phyloP scores from a whole-genome alignment of 2,888 invertebrate species.

The Troilus luridus region DNA sequence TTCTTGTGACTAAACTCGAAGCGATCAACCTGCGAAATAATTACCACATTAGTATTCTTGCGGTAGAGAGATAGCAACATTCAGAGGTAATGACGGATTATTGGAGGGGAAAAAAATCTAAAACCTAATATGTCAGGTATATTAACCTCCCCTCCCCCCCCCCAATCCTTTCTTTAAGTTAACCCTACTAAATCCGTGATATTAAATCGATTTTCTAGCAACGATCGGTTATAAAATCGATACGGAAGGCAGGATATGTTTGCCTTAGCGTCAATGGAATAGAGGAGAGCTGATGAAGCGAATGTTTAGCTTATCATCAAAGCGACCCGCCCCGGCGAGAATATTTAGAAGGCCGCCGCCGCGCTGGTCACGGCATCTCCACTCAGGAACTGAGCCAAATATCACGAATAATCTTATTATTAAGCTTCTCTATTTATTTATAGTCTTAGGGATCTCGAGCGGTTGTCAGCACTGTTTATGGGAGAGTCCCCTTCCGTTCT shows the following conservation, averaged over 20 bases:
- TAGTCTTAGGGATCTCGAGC: neutral
- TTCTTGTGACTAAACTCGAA: too few species aligned
- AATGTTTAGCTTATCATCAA: slow-evolving; percentile 53
- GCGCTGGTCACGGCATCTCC: neutral
- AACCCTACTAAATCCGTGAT: neutral
- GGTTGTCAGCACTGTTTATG: neutral
- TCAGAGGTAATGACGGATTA: too few species aligned
- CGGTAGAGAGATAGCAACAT: too few species aligned
- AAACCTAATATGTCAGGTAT: too few species aligned
- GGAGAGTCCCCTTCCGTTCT: neutral
- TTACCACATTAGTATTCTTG: too few species aligned
- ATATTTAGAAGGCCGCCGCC: slow-evolving; percentile 29
- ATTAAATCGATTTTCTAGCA: neutral
- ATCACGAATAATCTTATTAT: slow-evolving; percentile 44
- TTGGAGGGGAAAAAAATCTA: too few species aligned
- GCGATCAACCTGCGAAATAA: too few species aligned
- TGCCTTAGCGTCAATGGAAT: neutral
- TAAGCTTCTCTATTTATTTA: slow-evolving; percentile 32
- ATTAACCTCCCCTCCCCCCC: too few species aligned
- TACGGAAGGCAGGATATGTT: neutral
- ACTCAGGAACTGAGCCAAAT: slow-evolving; percentile 43
- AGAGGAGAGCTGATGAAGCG: slow-evolving; percentile 45
- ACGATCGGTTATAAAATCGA: neutral
- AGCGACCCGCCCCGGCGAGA: slow-evolving; percentile 30
- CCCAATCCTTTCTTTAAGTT: neutral